These are phyloP conservation scores for Drosophila sechellia DNA, from an alignment of 1,140 invertebrate genomes.

Conservation along the genomic window DNA sequence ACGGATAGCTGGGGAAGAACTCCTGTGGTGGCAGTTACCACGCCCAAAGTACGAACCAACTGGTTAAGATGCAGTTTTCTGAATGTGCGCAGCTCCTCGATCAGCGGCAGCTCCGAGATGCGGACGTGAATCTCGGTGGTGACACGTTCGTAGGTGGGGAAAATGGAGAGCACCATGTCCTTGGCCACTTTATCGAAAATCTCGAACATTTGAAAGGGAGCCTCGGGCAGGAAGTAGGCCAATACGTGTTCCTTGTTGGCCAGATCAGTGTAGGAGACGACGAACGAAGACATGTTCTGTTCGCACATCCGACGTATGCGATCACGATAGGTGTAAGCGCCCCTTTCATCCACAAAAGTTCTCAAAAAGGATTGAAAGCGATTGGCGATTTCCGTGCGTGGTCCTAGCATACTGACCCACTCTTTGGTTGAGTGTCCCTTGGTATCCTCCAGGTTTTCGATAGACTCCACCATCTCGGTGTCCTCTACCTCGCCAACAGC, in stretches of 20 bases:
- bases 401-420: constrained; percentile 98
- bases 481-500: constrained; percentile 92
- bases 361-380: constrained; percentile 98
- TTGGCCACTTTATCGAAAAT: constrained; percentile 98
- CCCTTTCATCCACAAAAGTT: constrained; percentile 94
- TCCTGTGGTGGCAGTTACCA: constrained; percentile 97
- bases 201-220: constrained; percentile 97
- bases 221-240: constrained; percentile 98
- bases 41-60: constrained; percentile 95
- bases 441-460: constrained; percentile 98
- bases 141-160: constrained; percentile 98
- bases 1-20: constrained; percentile 98
- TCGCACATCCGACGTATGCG: constrained; percentile 98
- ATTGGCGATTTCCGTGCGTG: constrained; percentile 97
- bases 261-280: constrained; percentile 96
- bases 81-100: constrained; percentile 97
- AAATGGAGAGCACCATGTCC: constrained; percentile 97
- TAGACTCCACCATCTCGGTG: constrained; percentile 96
- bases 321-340: constrained; percentile 96
- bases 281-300: constrained; percentile 95
- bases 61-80: constrained; percentile 99
- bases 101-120: constrained; percentile 96
- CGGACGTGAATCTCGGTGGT: constrained; percentile 96
- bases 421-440: constrained; percentile 96
- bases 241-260: constrained; percentile 96